Evolutionary conservation across 2,797 vertebrate genomes (phyloP), one percentile per base, ranked within the genome.

Genomic region (Psittacula derbiana): DNA sequence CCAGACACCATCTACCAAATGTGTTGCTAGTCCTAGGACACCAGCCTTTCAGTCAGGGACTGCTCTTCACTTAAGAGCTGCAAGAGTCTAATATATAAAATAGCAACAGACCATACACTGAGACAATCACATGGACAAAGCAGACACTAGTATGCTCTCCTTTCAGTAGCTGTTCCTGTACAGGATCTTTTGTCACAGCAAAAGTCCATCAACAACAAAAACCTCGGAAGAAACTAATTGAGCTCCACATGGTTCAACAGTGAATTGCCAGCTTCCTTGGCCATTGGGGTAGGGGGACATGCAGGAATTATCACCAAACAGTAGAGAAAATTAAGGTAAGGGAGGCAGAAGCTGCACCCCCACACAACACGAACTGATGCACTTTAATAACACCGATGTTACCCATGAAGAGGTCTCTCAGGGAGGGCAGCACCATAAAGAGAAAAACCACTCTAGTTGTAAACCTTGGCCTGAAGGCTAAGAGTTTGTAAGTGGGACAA

Each of bases 61-160:
- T 12, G 3, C 27, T 74, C 33, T n/a, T 17, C 4, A 1, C 16
- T 55, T 47, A 58, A 79, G 25, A 90, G 19, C 33, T 82, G 23
- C 30, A 82, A 11, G 12, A 11, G 3, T 47, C 47, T 36, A 38
- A 20, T 1, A 2, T 1, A 52, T 5, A 36, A 57, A 87, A 21
- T 25, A 80, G 38, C n/a, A 72, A 46, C 17, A 80, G n/a, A 62
- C 27, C 11, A 5, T 2, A 10, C 12, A 50, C 28, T 3, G 36
- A 69, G 18, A 57, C 0, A 1, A 65, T 43, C 12, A 41, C 10
- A 28, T 0, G 3, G 66, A 46, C 60, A 76, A 72, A 69, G 57
- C 14, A n/a, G 28, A 43, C 53, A 24, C 19, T 5, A 1, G 8
- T 46, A 47, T 27, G 10, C 24, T 61, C 57, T 57, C 67, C 43